Evolutionary conservation across 2,888 invertebrate genomes (phyloP).

Genomic region (Diaperis boleti): DNA sequence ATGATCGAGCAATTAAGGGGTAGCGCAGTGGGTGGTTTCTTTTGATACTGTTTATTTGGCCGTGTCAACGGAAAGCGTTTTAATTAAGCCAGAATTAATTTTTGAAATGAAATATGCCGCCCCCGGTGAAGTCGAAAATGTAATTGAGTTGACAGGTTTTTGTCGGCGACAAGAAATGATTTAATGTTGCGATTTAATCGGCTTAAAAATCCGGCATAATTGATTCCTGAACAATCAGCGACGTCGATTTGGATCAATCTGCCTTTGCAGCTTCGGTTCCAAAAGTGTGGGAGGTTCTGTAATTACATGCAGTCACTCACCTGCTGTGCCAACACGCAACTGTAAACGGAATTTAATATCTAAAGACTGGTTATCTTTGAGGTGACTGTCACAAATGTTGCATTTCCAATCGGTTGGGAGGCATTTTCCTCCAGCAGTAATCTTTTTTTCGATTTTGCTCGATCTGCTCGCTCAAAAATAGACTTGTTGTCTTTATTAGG

Average conservation of each 20-base stretch:
- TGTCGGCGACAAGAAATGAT: constrained; percentile 16
- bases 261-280: constrained; percentile 9
- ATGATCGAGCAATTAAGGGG: constrained; percentile 29
- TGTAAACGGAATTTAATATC: constrained; percentile 5
- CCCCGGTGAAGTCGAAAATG: constrained; percentile 7
- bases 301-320: constrained; percentile 33
- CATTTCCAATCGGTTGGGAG: background rate
- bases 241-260: constrained; percentile 14
- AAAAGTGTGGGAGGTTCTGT: constrained; percentile 23
- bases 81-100: constrained; percentile 35
- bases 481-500: constrained; percentile 42
- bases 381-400: background rate
- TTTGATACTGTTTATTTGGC: constrained; percentile 34
- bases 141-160: constrained; percentile 19
- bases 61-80: constrained; percentile 28
- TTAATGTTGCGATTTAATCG: constrained; percentile 16
- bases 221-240: constrained; percentile 1
- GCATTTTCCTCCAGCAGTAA: background rate
- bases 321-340: constrained; percentile 22
- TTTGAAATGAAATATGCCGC: constrained; percentile 9
- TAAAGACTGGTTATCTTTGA: background rate
- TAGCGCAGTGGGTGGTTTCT: constrained; percentile 26
- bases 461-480: constrained; percentile 6
- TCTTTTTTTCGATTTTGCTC: constrained; percentile 4
- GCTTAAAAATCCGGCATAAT: constrained; percentile 19